Base-by-base conservation (phyloP, 2,888 invertebrate genomes). In the Spilosoma lubricipeda region DNA sequence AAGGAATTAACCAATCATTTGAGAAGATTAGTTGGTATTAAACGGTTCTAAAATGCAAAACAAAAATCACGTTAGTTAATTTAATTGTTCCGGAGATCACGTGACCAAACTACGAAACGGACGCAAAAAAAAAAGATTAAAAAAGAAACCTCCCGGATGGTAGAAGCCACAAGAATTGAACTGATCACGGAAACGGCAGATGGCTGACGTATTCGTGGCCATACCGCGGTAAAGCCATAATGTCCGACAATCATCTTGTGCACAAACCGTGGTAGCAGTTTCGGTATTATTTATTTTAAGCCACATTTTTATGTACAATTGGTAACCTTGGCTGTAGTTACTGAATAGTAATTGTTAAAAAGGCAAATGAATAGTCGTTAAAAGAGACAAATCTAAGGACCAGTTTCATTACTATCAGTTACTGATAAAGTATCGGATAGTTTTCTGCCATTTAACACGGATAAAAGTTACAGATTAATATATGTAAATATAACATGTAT, bases 231-330 rank as follows among this genome's bases (percentile, higher is more conserved):
- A 63, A 71, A 75, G 76, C 83, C 86, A 82, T 88, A 87, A 83
- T 80, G 82, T 66, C 59, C 84, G 59, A 66, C 76, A 82, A 86
- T 86, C 82, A 84, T 66, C 71, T 20, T 70, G 83, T 77, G 83
- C 79, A 81, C 30, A 23, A 13, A 76, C 73, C 79, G 76, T 80
- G 72, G 18, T 76, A 42, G 66, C 33, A 64, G 67, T 27, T 65
- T 64, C 67, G 63, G 74, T 52, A 70, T 77, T 73, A 63, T 67
- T 78, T 70, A 65, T 75, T 78, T 77, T 56, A 74, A 67, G n/a
- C 36, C 67, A 36, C 52, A 69, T 69, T 65, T 75, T 71, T 69
- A 71, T 56, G 63, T 68, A 36, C 7, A 39, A 70, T n/a, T 33
- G 45, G 52, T 67, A 64, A 71, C 36, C 67, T 71, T 71, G 71